Evolutionary conservation across 2,113 vertebrate species (phyloP).

Genomic region (Amia ocellicauda): DNA sequence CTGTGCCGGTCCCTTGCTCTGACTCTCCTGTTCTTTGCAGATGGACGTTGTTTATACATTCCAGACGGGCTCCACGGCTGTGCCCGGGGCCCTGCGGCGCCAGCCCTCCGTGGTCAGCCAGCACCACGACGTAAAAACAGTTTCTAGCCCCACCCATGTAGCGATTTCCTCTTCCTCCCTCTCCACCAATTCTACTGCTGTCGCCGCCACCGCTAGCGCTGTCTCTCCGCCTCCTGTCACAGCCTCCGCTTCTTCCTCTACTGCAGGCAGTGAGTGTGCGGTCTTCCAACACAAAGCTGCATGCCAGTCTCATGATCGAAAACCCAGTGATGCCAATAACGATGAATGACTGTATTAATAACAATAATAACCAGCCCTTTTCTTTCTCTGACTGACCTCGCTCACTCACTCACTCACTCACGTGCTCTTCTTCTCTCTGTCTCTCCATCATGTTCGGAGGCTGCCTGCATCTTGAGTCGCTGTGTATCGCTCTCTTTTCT

Average conservation of each 20-base stretch:
- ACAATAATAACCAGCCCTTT: slow-evolving; percentile 48
- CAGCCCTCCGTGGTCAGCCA: slow-evolving; percentile 95
- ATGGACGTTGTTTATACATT: slow-evolving; percentile 99
- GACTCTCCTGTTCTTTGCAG: slow-evolving; percentile 90
- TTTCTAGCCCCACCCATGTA: slow-evolving; percentile 95
- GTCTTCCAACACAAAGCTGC: slow-evolving; percentile 64
- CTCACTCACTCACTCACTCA: slow-evolving; percentile 21
- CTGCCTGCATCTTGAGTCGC: background rate
- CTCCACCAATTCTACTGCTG: slow-evolving; percentile 87
- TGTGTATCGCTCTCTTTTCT: slow-evolving; percentile 18
- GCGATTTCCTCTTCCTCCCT: slow-evolving; percentile 86
- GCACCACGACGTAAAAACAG: slow-evolving; percentile 95
- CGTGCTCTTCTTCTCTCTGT: slow-evolving; percentile 8
- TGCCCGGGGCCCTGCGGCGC: slow-evolving; percentile 91
- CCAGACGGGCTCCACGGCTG: slow-evolving; percentile 90
- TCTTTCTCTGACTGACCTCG: slow-evolving; percentile 48
- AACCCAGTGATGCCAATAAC: slow-evolving; percentile 65
- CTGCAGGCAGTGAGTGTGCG: slow-evolving; percentile 96
- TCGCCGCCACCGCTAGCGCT: slow-evolving; percentile 79
- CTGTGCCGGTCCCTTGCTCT: slow-evolving; percentile 48
- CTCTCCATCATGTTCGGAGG: slow-evolving; percentile 19
- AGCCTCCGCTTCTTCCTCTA: slow-evolving; percentile 79
- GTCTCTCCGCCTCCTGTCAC: slow-evolving; percentile 66
- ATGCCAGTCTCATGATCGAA: too few relatives aligned
- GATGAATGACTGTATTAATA: slow-evolving; percentile 51